Percentiles rank a stretch among this genome's conserved stretches.
These are phyloP conservation scores for Cottus gobio DNA, from an alignment of 2,113 vertebrate genomes.

Conservation along the genomic window DNA sequence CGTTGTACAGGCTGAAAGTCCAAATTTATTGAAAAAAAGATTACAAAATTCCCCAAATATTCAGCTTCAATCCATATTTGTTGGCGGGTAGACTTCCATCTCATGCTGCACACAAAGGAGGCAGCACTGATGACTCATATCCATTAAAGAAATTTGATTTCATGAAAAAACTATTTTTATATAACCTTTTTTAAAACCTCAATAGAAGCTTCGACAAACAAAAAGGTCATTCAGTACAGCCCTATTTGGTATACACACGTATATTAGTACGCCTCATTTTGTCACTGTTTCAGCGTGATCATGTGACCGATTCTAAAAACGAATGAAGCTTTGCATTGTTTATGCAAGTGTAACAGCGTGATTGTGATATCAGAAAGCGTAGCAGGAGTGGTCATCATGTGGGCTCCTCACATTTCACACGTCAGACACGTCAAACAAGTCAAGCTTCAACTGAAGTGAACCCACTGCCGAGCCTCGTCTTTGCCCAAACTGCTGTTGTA, in stretches of 20 bases:
- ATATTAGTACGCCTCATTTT: not conserved
- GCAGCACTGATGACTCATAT: not conserved
- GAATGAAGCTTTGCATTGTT: not conserved
- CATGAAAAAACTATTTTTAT: not conserved
- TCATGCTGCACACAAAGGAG: too few relatives aligned
- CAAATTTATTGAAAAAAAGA: too few relatives aligned
- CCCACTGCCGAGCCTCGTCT: not conserved
- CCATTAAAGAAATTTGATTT: not conserved
- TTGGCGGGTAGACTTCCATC: too few relatives aligned
- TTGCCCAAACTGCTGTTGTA: not conserved
- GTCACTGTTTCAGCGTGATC: not conserved
- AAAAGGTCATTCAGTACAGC: too few relatives aligned
- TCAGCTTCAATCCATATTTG: too few relatives aligned
- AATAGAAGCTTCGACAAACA: too few relatives aligned
- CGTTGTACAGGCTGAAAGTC: too few relatives aligned
- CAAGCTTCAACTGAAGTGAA: not conserved
- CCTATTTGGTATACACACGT: too few relatives aligned
- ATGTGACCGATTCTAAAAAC: not conserved
- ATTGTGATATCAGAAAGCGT: not conserved
- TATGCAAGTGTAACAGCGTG: not conserved
- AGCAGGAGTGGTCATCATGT: not conserved
- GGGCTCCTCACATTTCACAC: not conserved
- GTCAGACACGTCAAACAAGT: slow-evolving; percentile 11
- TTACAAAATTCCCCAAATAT: too few relatives aligned
- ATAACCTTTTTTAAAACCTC: too few relatives aligned